Conservation (phyloP, 23 tunicate species). For the Oikopleura dioica region DNA sequence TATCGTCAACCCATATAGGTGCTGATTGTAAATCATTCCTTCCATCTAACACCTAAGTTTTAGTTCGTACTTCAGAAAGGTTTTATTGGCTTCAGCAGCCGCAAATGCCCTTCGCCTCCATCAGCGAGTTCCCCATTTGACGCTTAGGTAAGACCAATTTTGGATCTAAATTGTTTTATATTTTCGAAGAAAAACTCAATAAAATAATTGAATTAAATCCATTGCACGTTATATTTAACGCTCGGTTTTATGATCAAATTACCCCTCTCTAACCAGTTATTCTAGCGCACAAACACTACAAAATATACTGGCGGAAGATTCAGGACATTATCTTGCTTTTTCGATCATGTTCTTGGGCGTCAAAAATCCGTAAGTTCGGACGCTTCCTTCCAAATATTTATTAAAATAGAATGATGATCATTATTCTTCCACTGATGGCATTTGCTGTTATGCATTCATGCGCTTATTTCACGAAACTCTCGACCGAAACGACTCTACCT, state of each 20-base stretch:
- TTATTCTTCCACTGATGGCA: neutral
- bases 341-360: neutral
- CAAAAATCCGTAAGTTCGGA: neutral
- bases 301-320: slow-evolving; percentile 7
- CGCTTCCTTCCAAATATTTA: neutral
- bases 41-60: neutral
- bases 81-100: neutral
- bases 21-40: neutral
- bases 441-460: slow-evolving; percentile 3
- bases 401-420: neutral
- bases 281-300: neutral
- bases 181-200: too few relatives aligned
- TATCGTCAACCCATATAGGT: slow-evolving; percentile 2
- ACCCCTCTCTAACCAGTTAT: too few relatives aligned
- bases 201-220: too few relatives aligned
- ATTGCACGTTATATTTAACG: too few relatives aligned
- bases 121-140: neutral
- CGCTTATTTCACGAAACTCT: neutral
- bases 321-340: slow-evolving; percentile 8
- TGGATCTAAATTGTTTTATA: too few relatives aligned
- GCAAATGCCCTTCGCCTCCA: neutral
- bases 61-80: neutral
- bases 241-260: too few relatives aligned
- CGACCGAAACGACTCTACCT: neutral
- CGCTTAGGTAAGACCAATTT: too few relatives aligned